Evolutionary conservation across 2,888 invertebrate species (phyloP).

Genomic region (Dinocampus coccinellae): DNA sequence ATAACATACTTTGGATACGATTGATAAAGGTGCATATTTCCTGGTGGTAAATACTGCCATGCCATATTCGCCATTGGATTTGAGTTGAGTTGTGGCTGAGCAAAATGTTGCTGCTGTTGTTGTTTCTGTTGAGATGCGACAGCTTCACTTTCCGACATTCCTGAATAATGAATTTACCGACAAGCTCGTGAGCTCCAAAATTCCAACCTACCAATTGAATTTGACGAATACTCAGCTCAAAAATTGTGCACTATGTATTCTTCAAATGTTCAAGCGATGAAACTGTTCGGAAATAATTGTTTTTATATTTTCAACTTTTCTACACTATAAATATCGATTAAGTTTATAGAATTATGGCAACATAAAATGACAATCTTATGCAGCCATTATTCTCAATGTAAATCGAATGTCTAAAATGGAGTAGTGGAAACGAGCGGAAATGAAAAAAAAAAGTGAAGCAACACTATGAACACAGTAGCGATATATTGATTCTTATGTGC

Average conservation of each 20-base stretch:
- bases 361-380: conserved; percentile 1
- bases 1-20: conserved; percentile 62
- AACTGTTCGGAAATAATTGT: neutral
- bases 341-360: conserved; percentile 8
- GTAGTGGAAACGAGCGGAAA: neutral
- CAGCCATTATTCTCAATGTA: neutral
- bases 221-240: neutral
- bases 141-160: conserved; percentile 67
- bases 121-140: conserved; percentile 64
- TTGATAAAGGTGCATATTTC: conserved; percentile 64
- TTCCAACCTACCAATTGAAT: conserved; percentile 43
- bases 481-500: neutral
- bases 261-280: neutral
- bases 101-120: conserved; percentile 55
- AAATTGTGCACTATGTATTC: neutral
- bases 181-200: conserved; percentile 32
- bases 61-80: conserved; percentile 66
- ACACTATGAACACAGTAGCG: too few species aligned
- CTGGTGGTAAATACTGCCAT: conserved; percentile 66
- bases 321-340: neutral
- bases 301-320: neutral
- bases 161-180: conserved; percentile 42
- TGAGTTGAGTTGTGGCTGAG: conserved; percentile 46
- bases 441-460: neutral
- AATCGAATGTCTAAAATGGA: neutral